These are phyloP conservation scores for Zonitis immaculata DNA, from an alignment of 2,888 invertebrate genomes.

Conservation along the genomic window DNA sequence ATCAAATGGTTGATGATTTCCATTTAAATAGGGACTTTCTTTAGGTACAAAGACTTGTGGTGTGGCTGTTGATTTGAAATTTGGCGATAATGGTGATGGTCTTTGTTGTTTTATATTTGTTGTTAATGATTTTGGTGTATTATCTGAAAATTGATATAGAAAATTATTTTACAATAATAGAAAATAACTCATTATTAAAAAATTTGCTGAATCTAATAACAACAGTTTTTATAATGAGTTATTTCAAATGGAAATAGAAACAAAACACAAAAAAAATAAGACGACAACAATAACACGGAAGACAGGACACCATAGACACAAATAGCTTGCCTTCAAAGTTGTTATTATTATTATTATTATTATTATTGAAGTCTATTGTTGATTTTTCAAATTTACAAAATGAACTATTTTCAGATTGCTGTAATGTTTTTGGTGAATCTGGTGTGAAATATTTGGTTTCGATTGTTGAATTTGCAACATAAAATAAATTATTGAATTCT, in stretches of 20 bases:
- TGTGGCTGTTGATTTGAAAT: constrained; percentile 36
- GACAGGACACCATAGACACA: constrained; percentile 8
- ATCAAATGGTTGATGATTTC: constrained; percentile 9
- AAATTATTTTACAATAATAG: constrained; percentile 7
- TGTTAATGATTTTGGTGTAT: too few relatives aligned
- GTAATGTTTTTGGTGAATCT: constrained; percentile 26
- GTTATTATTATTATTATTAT: too few relatives aligned
- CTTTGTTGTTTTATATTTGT: too few relatives aligned
- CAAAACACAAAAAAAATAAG: not conserved
- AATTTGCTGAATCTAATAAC: too few relatives aligned
- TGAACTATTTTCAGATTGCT: constrained; percentile 43
- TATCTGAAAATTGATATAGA: constrained; percentile 37
- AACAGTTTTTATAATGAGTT: too few relatives aligned
- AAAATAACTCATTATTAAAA: too few relatives aligned
- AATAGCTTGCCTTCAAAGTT: constrained; percentile 27
- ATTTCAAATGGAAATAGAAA: too few relatives aligned
- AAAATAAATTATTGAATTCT: constrained; percentile 44
- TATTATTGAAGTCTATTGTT: not conserved
- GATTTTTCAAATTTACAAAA: constrained; percentile 39
- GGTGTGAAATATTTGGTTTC: constrained; percentile 39
- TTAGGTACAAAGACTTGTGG: constrained; percentile 41
- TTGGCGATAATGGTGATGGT: constrained; percentile 35
- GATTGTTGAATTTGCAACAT: constrained; percentile 43
- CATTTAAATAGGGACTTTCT: constrained; percentile 26
- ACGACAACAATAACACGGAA: not conserved